Conservation (phyloP, 2,113 vertebrate species). For the Ammodytes dubius region DNA sequence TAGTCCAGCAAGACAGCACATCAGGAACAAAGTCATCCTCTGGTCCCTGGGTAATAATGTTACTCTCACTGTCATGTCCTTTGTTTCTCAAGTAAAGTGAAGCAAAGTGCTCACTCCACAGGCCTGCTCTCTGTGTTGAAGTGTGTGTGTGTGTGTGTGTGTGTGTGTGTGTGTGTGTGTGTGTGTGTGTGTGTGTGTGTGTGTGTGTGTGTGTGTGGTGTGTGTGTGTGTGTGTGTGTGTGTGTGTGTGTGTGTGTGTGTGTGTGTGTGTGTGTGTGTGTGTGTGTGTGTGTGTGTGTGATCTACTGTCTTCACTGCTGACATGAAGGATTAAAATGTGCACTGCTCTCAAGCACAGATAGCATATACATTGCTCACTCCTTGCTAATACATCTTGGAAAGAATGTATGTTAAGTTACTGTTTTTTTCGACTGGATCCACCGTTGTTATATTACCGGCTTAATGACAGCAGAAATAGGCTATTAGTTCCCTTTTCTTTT, state of each 20-base stretch:
- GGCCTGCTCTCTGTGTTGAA: background rate
- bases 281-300: background rate
- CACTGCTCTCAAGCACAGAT: background rate
- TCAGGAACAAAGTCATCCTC: constrained; percentile 44
- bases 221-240: no score
- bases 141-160: background rate
- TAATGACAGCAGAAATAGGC: background rate
- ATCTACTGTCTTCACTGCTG: constrained; percentile 42
- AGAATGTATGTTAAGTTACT: background rate
- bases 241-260: no score
- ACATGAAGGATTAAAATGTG: constrained; percentile 17
- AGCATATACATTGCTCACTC: background rate
- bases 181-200: no score
- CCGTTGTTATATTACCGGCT: background rate
- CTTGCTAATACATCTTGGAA: constrained; percentile 20
- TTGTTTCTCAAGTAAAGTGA: constrained; percentile 34
- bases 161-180: no score
- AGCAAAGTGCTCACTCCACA: constrained; percentile 24
- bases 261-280: background rate
- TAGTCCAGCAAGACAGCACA: constrained; percentile 23
- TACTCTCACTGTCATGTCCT: constrained; percentile 12
- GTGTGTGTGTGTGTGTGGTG: no score
- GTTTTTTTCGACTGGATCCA: background rate
- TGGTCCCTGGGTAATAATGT: constrained; percentile 30
- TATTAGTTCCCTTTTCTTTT: no score